Evolutionary conservation across 2,113 vertebrate species (phyloP).

Genomic region (Poecilia latipinna): DNA sequence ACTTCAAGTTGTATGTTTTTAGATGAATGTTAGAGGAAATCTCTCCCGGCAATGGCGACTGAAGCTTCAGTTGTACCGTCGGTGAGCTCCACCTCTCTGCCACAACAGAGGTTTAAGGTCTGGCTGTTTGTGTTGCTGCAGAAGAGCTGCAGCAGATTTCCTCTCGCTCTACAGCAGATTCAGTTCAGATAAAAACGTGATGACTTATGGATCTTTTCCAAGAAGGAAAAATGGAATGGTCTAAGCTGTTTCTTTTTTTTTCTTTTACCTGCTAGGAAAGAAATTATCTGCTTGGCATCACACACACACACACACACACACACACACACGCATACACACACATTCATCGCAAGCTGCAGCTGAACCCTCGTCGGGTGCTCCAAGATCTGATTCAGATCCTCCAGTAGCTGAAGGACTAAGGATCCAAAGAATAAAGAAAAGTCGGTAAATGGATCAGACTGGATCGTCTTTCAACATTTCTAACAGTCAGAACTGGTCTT

Average conservation of each 20-base stretch:
- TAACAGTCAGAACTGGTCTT: no score
- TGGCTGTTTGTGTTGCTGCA: background rate
- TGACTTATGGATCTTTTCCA: no score
- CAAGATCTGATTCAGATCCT: background rate
- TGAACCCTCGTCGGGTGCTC: background rate
- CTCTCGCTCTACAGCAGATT: background rate
- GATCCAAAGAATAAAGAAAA: background rate
- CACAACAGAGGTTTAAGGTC: background rate
- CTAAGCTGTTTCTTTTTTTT: no score
- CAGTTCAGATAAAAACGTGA: no score
- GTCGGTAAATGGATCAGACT: no score
- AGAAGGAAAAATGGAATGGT: no score
- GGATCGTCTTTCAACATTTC: no score
- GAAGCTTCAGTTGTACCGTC: no score
- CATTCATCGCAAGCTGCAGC: background rate
- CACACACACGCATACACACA: background rate
- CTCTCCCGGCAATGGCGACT: no score
- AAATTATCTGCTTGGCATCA: background rate
- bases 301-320: background rate
- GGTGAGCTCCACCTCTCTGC: background rate
- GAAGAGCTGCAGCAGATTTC: background rate
- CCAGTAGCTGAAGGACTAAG: background rate
- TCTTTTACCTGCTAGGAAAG: no score
- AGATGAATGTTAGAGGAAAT: no score
- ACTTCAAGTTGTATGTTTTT: no score